Evolutionary conservation across 2,113 vertebrate genomes (phyloP).

Genomic region (Mastomys natalensis): DNA sequence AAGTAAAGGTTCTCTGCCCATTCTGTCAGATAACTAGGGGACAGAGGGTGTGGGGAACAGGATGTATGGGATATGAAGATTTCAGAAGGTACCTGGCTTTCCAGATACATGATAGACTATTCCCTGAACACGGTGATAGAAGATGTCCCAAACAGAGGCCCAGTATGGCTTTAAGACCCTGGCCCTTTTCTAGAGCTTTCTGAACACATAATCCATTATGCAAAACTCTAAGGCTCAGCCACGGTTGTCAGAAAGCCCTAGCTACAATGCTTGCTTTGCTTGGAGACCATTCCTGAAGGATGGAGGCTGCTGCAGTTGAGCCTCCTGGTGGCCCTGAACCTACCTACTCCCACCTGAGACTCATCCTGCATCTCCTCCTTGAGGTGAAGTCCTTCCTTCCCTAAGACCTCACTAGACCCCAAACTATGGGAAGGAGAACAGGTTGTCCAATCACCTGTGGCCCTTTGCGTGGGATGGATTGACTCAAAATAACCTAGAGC

Average conservation of each 20-base stretch:
- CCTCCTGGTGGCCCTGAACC: fast-evolving
- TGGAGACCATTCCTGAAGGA: background rate
- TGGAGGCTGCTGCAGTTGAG: too few relatives aligned
- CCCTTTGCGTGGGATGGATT: background rate
- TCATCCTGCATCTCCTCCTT: fast-evolving
- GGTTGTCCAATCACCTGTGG: background rate
- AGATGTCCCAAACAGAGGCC: background rate
- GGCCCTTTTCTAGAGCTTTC: background rate
- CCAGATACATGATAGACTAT: background rate
- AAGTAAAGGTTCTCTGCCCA: background rate
- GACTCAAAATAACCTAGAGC: background rate
- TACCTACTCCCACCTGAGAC: fast-evolving
- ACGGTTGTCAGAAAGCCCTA: too few relatives aligned
- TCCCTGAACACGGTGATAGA: background rate
- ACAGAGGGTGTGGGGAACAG: fast-evolving
- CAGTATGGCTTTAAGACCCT: background rate
- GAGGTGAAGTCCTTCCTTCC: background rate
- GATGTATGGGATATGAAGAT: background rate
- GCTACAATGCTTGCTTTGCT: background rate
- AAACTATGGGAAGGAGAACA: background rate
- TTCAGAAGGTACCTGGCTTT: too few relatives aligned
- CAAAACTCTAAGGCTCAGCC: background rate
- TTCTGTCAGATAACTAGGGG: background rate
- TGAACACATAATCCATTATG: background rate
- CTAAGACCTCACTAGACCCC: background rate